Evolutionary conservation across 2,797 vertebrate genomes (phyloP), one percentile per base, ranked within the genome.

Genomic region (Anabacerthia variegaticeps): DNA sequence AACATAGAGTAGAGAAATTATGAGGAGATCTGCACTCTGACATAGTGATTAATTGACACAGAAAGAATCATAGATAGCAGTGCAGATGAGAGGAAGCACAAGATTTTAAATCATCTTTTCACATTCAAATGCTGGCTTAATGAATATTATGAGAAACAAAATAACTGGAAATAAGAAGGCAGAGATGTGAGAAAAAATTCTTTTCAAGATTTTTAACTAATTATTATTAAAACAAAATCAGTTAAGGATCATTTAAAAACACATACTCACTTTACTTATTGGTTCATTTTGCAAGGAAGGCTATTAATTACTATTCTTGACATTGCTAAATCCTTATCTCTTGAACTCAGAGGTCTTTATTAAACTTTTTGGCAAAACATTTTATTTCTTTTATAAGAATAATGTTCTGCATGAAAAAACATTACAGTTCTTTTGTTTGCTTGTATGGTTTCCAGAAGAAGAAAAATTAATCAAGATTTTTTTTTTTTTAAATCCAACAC

Each of bases 201-300:
- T 68, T 58, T 68, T 77, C 22, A 34, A 6, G 7, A 44, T 65
- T 63, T 63, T 88, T 81, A 27, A 21, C 7, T 89, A 77, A 36
- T 44, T 51, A 39, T 36, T 72, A 28, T 10, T 7, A 81, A 78
- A 88, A 13, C 1, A 5, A 78, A 69, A 66, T 61, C 0, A 44
- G 9, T 58, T 65, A 20, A 76, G 69, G 78, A 49, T 67, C 2
- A 14, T 51, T 71, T 10, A 8, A 80, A 80, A 69, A 15, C 1
- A 0, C 2, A 17, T 74, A 54, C 2, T 3, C 0, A 0, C 26
- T 74, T 74, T 39, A 51, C 4, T 39, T 51, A 34, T 30, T 74
- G 32, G 8, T 59, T 48, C 2, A 32, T 84, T 93, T 75, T 81
- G 22, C 28, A 77, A 81, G 37, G 39, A 67, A 88, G 14, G 7